phyloP scores from a whole-genome alignment of 2,888 invertebrate species.

The Mystacides longicornis region DNA sequence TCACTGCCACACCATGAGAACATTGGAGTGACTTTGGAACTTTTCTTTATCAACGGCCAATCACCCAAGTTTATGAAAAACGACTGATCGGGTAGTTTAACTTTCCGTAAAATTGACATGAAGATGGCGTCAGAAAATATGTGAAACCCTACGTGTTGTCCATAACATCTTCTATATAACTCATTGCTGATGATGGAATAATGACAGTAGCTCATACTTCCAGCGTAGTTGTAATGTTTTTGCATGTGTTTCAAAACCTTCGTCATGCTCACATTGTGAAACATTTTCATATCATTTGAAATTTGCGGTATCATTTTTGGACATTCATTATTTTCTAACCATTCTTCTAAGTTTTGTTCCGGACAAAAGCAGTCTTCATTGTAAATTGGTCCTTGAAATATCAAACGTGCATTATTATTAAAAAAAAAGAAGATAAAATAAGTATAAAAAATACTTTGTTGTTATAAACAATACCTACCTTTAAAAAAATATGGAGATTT shows the following conservation, averaged over 20 bases:
- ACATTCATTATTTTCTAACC: slow-evolving; percentile 64
- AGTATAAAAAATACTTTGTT: background rate
- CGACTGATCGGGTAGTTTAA: slow-evolving; percentile 76
- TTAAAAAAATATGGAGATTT: slow-evolving; percentile 56
- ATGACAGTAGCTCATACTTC: slow-evolving; percentile 82
- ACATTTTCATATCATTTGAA: slow-evolving; percentile 59
- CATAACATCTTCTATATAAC: slow-evolving; percentile 83
- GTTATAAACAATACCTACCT: slow-evolving; percentile 41
- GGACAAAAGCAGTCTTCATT: slow-evolving; percentile 86
- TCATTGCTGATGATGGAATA: slow-evolving; percentile 78
- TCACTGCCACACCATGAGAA: slow-evolving; percentile 96
- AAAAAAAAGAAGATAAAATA: too few relatives aligned
- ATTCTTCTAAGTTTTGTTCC: slow-evolving; percentile 49
- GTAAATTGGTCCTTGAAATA: slow-evolving; percentile 59
- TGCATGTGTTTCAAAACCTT: slow-evolving; percentile 55
- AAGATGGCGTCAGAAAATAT: slow-evolving; percentile 90
- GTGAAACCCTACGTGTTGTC: slow-evolving; percentile 91
- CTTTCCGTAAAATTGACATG: slow-evolving; percentile 73
- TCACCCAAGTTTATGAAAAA: slow-evolving; percentile 91
- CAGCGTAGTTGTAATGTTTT: slow-evolving; percentile 66
- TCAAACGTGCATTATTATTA: too few relatives aligned
- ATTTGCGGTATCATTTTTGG: slow-evolving; percentile 60
- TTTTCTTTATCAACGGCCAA: slow-evolving; percentile 75
- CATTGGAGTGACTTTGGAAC: slow-evolving; percentile 60
- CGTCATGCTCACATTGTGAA: slow-evolving; percentile 64